phyloP scores from a whole-genome alignment of 2,797 vertebrate species.

The Columba guinea region DNA sequence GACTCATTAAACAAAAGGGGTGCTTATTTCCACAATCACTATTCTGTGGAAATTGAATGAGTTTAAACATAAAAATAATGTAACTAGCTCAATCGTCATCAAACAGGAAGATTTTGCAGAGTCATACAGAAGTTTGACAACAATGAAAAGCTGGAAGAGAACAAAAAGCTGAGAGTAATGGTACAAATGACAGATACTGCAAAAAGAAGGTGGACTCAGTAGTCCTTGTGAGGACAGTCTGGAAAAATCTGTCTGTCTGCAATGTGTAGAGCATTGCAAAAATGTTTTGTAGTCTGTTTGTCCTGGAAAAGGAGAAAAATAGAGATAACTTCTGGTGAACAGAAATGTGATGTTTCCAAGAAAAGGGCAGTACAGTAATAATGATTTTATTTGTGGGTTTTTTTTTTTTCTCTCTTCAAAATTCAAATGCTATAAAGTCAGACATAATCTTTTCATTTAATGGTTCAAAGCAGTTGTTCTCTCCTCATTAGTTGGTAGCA shows the following conservation, averaged over 20 bases:
- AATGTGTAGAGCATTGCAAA: background rate
- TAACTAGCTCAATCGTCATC: background rate
- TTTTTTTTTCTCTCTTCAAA: background rate
- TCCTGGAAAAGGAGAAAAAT: background rate
- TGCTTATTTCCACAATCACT: background rate
- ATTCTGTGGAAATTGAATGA: background rate
- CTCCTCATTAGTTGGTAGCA: constrained; percentile 11
- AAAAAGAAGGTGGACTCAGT: background rate
- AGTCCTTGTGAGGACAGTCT: background rate
- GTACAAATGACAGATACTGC: background rate
- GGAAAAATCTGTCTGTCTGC: background rate
- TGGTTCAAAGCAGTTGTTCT: background rate
- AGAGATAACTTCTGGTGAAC: background rate
- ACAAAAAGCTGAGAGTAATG: background rate
- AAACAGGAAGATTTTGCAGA: background rate
- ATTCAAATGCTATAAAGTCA: background rate
- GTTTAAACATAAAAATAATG: background rate
- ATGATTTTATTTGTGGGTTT: background rate
- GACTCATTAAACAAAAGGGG: background rate
- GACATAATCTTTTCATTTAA: background rate
- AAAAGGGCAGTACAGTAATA: background rate
- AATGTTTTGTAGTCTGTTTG: background rate
- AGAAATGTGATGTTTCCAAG: background rate
- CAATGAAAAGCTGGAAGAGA: background rate
- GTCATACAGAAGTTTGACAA: background rate